Conservation (phyloP, 2,113 vertebrate species). For the Leptocoma aspasia region DNA sequence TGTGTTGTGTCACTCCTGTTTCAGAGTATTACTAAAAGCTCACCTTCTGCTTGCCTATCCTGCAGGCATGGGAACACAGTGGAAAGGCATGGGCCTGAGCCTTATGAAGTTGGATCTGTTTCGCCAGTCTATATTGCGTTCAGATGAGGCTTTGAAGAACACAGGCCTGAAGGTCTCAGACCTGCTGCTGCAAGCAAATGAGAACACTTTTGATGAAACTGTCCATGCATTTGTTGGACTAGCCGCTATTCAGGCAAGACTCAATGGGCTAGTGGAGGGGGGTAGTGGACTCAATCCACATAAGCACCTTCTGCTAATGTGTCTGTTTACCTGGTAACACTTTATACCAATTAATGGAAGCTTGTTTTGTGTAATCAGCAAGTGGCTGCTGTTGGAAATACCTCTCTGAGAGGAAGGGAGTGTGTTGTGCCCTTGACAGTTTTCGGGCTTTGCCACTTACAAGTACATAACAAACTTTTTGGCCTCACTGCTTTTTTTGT, state of each 20-base stretch:
- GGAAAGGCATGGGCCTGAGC: conserved; percentile 88
- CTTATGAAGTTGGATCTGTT: conserved; percentile 88
- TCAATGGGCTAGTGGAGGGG: not conserved
- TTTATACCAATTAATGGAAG: accelerated
- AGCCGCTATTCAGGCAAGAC: conserved; percentile 89
- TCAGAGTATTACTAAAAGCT: not conserved
- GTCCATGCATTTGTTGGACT: conserved; percentile 88
- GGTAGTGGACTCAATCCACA: not conserved
- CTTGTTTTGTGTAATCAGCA: not conserved
- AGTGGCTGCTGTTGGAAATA: not conserved
- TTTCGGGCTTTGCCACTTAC: not conserved
- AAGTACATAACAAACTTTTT: not conserved
- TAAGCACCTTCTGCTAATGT: not conserved
- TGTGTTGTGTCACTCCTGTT: not conserved
- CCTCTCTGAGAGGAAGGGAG: not conserved
- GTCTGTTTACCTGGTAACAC: not conserved
- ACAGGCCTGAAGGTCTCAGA: conserved; percentile 85
- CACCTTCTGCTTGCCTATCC: not conserved
- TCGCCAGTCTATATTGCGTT: conserved; percentile 84
- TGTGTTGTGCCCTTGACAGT: not conserved
- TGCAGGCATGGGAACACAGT: conserved; percentile 95
- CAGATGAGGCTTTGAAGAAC: conserved; percentile 79
- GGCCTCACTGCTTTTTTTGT: not conserved
- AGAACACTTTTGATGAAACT: conserved; percentile 86
- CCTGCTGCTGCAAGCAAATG: conserved; percentile 81